Percentiles rank a stretch among this genome's conserved stretches.
These are phyloP conservation scores for Xanthia togata DNA, from an alignment of 2,888 invertebrate genomes.

Conservation along the genomic window DNA sequence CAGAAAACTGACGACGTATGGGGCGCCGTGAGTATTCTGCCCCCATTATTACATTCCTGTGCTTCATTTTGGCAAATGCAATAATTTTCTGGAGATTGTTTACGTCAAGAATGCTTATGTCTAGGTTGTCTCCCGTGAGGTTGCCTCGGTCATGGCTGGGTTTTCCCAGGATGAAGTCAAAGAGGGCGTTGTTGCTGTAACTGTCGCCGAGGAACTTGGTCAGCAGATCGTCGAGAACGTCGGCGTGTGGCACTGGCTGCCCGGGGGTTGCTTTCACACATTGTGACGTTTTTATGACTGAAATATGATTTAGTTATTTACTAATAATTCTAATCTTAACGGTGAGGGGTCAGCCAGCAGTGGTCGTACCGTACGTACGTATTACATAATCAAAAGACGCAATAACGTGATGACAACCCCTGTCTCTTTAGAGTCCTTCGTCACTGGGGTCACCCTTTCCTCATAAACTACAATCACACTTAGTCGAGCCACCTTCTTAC, in stretches of 20 bases:
- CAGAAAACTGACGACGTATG: too few relatives aligned
- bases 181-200: slow-evolving; percentile 30
- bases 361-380: neutral
- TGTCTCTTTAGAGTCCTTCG: neutral
- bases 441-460: neutral
- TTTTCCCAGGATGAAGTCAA: slow-evolving; percentile 42
- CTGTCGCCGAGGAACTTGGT: slow-evolving; percentile 34
- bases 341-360: neutral
- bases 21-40: neutral
- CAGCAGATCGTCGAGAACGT: slow-evolving; percentile 30
- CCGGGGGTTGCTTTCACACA: slow-evolving; percentile 17
- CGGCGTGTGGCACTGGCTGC: slow-evolving; percentile 42
- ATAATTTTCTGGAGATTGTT: slow-evolving; percentile 37
- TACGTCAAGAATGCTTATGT: slow-evolving; percentile 43
- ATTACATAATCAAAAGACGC: neutral
- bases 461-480: neutral
- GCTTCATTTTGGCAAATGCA: slow-evolving; percentile 20
- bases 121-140: slow-evolving; percentile 27
- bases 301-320: slow-evolving; percentile 11
- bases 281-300: slow-evolving; percentile 27
- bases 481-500: neutral
- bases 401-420: neutral
- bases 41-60: neutral
- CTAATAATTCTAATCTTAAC: neutral
- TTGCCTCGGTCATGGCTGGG: neutral